Evolutionary conservation across 2,888 invertebrate genomes (phyloP).

Genomic region (Apotomis betuletana): DNA sequence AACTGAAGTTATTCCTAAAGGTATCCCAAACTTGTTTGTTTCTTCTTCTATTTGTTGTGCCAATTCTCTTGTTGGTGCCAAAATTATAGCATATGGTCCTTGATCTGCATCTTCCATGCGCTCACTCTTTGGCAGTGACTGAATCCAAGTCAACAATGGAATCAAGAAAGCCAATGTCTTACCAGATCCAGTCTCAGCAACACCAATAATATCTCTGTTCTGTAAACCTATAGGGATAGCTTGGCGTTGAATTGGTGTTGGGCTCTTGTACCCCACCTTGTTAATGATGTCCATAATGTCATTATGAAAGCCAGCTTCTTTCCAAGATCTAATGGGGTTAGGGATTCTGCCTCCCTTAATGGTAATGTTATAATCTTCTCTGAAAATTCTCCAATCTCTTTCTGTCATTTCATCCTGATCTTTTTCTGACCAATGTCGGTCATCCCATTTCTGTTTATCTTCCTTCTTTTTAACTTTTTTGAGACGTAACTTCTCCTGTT

Average conservation of each 20-base stretch:
- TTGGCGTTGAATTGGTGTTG: conserved; percentile 99
- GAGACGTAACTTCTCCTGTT: conserved; percentile 95
- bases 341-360: conserved; percentile 99
- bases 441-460: conserved; percentile 99
- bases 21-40: conserved; percentile 97
- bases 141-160: conserved; percentile 98
- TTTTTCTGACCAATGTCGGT: conserved; percentile 99
- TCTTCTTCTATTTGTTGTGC: conserved; percentile 99
- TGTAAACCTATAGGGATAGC: conserved; percentile 99
- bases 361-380: conserved; percentile 99
- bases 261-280: conserved; percentile 97
- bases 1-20: conserved; percentile 95
- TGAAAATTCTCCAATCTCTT: conserved; percentile 99
- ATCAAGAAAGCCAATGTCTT: conserved; percentile 99
- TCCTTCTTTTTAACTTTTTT: conserved; percentile 97
- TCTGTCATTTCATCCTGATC: conserved; percentile 97
- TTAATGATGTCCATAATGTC: conserved; percentile 97
- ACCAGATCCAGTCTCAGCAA: conserved; percentile 99
- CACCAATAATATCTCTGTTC: conserved; percentile 98
- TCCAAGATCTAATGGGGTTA: conserved; percentile 97
- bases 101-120: conserved; percentile 94
- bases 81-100: conserved; percentile 99
- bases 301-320: conserved; percentile 94
- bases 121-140: conserved; percentile 97
- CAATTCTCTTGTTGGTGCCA: conserved; percentile 99